Base-by-base conservation (phyloP, 1,140 invertebrate genomes). In the Saxidomus purpurata region DNA sequence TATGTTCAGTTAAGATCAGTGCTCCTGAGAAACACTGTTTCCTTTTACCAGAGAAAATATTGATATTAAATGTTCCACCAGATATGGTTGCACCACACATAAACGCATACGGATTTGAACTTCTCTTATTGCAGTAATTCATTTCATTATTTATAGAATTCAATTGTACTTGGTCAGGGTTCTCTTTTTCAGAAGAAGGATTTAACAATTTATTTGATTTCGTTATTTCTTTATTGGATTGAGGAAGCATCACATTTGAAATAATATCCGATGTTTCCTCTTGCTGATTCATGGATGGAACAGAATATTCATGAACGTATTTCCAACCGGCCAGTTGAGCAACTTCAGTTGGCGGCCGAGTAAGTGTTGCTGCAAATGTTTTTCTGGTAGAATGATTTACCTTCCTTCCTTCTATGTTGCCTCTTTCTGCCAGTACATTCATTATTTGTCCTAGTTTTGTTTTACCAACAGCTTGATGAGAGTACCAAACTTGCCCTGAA, bases 331-430 rank as follows among this genome's bases (percentile, higher is more conserved):
- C 79, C 34, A 81, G 31, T 28, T 81, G 52, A n/a, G 79, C 79
- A 36, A 81, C 34, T 81, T 81, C 49, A 13, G 79, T 61, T 22
- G 79, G 79, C 11, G 79, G 79, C 22, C 79, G 34, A 79, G 43
- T 11, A 40, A 79, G 76, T 47, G 76, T 79, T 52, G 8, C 2
- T 9, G 77, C 77, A 80, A 80, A 80, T 55, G 77, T 80, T 55
- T 80, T 80, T 55, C 77, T 80, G 2, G 77, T 80, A 15, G 77
- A 80, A 25, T 80, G 77, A 80, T 80, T 80, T 36, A 49, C 77
- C 25, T 80, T 80, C 25, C 77, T n/a, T 9, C 49, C 77, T 80
- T 80, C 77, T 55, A 80, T 4, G 1, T 55, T 6, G 25, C 77
- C 77, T 59, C 25, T 80, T 22, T 80, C 49, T 11, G 77, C 77